Base-by-base conservation (phyloP, 1,140 invertebrate genomes). In the Nasonia giraulti region DNA sequence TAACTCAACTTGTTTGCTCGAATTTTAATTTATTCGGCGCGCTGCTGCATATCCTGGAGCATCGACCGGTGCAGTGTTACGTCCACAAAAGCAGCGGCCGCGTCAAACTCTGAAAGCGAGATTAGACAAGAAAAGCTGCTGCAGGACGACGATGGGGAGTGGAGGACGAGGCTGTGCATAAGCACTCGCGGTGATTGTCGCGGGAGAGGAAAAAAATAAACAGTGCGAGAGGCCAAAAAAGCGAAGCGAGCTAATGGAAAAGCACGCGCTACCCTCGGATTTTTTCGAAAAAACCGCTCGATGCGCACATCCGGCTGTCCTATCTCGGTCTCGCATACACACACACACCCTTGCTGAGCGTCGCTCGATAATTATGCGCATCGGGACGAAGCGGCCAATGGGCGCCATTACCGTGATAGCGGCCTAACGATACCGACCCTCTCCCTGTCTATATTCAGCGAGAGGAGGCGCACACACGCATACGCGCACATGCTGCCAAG, bases 371-470 rank as follows among this genome's bases (percentile, higher is more conserved):
- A 82, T 83, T 83, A 83, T 77, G 47, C 37, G 68, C 75, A 77
- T 50, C 75, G 50, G 23, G 12, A 33, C 40, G 44, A 71, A 5
- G 31, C 80, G 23, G 10, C 68, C 66, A 83, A 78, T 75, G 66
- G 82, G 11, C 23, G 44, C 76, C 66, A 83, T 83, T 83, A 83
- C 55, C 40, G 50, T 83, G 76, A 83, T 79, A 83, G 44, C 40
- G 76, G 55, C 75, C 76, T 69, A 83, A 83, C 75, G 27, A 78
- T 83, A 77, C 14, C 11, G 68, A 75, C 20, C 83, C 80, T 83
- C 80, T 83, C 77, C 83, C 82, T 84, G 37, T 85, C 87, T 84
- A 88, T 84, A 88, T 88, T 86, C 86, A 88, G 20, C 2, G 5
- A 62, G 55, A n/a, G 55, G 1, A 1, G 12, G 40, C 44, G 50